A percentile compares a stretch with the other conserved stretches of the same genome.
Evolutionary conservation across 2,113 vertebrate genomes (phyloP).

Genomic region (Halichoeres trimaculatus): DNA sequence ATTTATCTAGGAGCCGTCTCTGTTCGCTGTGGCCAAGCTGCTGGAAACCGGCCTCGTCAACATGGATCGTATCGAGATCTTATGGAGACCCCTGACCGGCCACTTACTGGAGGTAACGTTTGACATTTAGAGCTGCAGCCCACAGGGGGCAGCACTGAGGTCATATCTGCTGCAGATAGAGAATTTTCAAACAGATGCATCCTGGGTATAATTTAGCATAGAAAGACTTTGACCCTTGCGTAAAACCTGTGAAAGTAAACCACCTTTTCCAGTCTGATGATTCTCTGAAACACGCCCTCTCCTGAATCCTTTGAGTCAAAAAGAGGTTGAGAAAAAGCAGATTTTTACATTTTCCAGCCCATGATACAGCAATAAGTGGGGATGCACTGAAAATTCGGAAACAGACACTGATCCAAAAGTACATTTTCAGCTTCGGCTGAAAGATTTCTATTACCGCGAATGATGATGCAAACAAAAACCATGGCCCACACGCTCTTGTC

Average conservation of each 20-base stretch:
- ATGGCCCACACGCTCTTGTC: too few relatives aligned
- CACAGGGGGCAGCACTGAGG: not conserved
- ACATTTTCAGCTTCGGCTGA: too few relatives aligned
- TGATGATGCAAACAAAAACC: too few relatives aligned
- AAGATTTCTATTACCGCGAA: too few relatives aligned
- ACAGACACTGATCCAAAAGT: too few relatives aligned
- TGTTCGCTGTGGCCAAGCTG: slow-evolving; percentile 98
- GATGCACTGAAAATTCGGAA: too few relatives aligned
- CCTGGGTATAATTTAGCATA: too few relatives aligned
- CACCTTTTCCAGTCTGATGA: slow-evolving; percentile 4
- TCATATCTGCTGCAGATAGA: not conserved
- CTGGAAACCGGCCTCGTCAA: slow-evolving; percentile 98
- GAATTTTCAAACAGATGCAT: not conserved
- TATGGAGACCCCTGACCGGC: slow-evolving; percentile 96
- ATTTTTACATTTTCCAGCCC: too few relatives aligned
- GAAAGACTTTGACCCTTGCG: too few relatives aligned
- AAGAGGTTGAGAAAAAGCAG: too few relatives aligned
- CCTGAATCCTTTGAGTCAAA: too few relatives aligned
- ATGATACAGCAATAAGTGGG: too few relatives aligned
- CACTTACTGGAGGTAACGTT: slow-evolving; percentile 94
- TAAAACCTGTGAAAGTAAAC: not conserved
- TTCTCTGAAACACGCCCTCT: not conserved
- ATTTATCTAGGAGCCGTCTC: slow-evolving; percentile 95
- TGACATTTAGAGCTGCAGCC: not conserved
- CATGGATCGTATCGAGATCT: slow-evolving; percentile 98